Evolutionary conservation across 2,888 invertebrate species (phyloP).

Genomic region (Aphrophora alni): DNA sequence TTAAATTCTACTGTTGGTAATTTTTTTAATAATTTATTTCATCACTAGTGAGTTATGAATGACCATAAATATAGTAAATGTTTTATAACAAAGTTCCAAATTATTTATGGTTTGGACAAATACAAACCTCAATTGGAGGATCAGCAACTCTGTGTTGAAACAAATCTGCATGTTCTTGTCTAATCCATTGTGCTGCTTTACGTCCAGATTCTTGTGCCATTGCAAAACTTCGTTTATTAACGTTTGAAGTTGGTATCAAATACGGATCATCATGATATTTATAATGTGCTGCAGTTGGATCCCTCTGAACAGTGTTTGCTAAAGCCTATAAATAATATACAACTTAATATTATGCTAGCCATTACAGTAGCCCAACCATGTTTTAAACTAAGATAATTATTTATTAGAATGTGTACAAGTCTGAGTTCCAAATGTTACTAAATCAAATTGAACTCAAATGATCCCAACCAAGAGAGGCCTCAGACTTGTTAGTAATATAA

Average conservation of each 20-base stretch:
- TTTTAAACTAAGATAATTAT: not conserved
- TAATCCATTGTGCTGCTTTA: slow-evolving; percentile 85
- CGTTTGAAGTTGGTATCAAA: slow-evolving; percentile 77
- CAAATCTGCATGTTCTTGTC: slow-evolving; percentile 72
- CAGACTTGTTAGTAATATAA: too few relatives aligned
- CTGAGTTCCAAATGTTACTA: too few relatives aligned
- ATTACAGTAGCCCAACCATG: too few relatives aligned
- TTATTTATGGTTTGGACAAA: not conserved
- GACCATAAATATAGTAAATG: too few relatives aligned
- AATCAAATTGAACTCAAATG: too few relatives aligned
- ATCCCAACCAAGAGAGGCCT: too few relatives aligned
- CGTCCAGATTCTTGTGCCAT: slow-evolving; percentile 85
- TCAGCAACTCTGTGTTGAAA: slow-evolving; percentile 71
- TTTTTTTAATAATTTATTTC: too few relatives aligned
- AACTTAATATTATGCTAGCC: not conserved
- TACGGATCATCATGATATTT: slow-evolving; percentile 93
- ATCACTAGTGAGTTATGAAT: too few relatives aligned
- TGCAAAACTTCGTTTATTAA: slow-evolving; percentile 73
- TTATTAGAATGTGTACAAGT: not conserved
- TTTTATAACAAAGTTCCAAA: too few relatives aligned
- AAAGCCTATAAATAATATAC: slow-evolving; percentile 63
- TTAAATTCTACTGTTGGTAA: too few relatives aligned
- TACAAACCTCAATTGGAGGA: slow-evolving; percentile 64
- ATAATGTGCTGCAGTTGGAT: slow-evolving; percentile 86
- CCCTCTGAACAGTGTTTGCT: slow-evolving; percentile 77